Base-by-base conservation (phyloP, 1,140 invertebrate genomes). In the Nasonia giraulti region DNA sequence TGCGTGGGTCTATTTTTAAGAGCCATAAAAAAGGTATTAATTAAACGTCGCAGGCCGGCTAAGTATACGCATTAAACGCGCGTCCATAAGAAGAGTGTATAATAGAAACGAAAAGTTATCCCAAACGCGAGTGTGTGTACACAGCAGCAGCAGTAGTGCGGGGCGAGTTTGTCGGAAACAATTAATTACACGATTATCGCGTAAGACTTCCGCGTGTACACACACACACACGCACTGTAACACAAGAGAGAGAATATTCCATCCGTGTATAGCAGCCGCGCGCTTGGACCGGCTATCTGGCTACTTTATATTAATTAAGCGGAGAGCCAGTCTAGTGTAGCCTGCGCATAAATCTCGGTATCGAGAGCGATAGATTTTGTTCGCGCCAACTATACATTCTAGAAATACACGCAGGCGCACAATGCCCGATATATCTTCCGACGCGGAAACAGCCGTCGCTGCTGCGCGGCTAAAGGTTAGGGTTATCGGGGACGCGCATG, bases 161-260 rank as follows among this genome's bases (percentile, higher is more conserved):
- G 50, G 37, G 23, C 33, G 20, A 62, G 73, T 40, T 40, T 44
- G 74, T 76, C n/a, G n/a, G 44, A 47, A 76, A 50, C 74, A 76
- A 76, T 76, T 47, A 40, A 76, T 76, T 11, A 50, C 17, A 7
- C 27, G 40, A 50, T 50, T 62, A 77, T 11, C 27, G 55, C 27
- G 0, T 12, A n/a, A 62, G 66, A 50, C 68, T 81, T 73, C 80
- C 80, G 78, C 80, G 78, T 62, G 62, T 62, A 50, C 12, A 10
- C 27, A 27, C 27, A 27, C 27, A 12, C 44, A 47, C 17, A 20
- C 17, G 14, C 50, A 20, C 5, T 37, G 5, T 37, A 37, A 37
- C 33, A 4, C 33, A 37, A 37, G 33, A 37, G 33, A 37, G 33
- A 37, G 33, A 37, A 62, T 62, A 62, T 55, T 55, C 50, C 50